Evolutionary conservation across 2,888 invertebrate genomes (phyloP).

Genomic region (Philaethria dido): DNA sequence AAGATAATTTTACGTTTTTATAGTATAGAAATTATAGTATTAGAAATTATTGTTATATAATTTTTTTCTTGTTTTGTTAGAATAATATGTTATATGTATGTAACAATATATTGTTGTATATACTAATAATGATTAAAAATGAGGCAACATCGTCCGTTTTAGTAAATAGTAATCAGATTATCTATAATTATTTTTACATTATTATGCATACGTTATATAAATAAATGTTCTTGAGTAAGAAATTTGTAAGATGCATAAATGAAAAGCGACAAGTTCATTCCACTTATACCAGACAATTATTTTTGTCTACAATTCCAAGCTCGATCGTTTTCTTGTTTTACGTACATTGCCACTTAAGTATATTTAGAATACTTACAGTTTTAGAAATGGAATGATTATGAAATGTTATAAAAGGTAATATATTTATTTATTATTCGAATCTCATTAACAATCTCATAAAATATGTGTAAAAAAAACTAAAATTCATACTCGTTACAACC

Average conservation of each 20-base stretch:
- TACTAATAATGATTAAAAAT: too few species aligned
- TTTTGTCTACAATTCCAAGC: conserved; percentile 38
- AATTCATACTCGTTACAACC: too few species aligned
- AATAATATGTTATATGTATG: too few species aligned
- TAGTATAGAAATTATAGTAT: too few species aligned
- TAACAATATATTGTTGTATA: too few species aligned
- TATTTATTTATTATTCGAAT: not conserved
- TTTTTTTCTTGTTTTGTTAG: too few species aligned
- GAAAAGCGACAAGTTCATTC: conserved; percentile 24
- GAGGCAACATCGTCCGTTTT: too few species aligned
- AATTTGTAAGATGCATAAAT: not conserved
- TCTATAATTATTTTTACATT: not conserved
- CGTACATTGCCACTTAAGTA: conserved; percentile 21
- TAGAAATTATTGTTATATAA: too few species aligned
- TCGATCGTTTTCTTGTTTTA: conserved; percentile 23
- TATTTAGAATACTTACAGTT: conserved; percentile 20
- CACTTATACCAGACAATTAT: conserved; percentile 42
- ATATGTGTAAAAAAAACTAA: not conserved
- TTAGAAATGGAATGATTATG: conserved; percentile 1
- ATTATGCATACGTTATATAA: not conserved
- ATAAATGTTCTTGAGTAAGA: not conserved
- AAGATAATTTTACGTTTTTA: too few species aligned
- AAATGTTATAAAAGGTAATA: not conserved
- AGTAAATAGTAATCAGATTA: too few species aligned
- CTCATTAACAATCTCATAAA: not conserved